Percentiles rank a stretch among this genome's conserved stretches.
phyloP scores from a whole-genome alignment of 2,797 vertebrate species.

The Clamator glandarius region DNA sequence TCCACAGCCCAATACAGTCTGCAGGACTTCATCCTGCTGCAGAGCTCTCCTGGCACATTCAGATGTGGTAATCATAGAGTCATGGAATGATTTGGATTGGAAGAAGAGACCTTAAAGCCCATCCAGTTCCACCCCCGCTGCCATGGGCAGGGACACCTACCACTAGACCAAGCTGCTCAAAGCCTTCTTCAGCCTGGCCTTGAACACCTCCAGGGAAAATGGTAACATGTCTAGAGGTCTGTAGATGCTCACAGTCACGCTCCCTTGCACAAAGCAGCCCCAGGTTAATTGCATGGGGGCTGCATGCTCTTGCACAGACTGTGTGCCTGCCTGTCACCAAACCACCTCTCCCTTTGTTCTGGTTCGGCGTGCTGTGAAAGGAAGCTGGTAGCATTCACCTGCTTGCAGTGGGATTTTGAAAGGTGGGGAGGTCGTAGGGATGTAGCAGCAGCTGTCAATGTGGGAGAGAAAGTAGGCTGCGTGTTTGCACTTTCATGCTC shows the following conservation, averaged over 20 bases:
- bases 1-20: background rate
- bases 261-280: background rate
- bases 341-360: background rate
- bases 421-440: background rate
- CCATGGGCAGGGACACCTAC: no score
- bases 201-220: no score
- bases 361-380: background rate
- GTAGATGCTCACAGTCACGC: fast-evolving
- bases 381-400: background rate
- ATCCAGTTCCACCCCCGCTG: no score
- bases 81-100: no score
- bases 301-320: fast-evolving
- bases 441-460: background rate
- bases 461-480: background rate
- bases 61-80: no score
- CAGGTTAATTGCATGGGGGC: no score
- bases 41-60: background rate
- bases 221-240: background rate
- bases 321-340: background rate
- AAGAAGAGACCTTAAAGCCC: no score
- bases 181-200: no score
- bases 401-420: background rate
- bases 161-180: no score
- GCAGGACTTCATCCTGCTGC: background rate
- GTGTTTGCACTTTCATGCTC: fast-evolving